A percentile compares a stretch with the other conserved stretches of the same genome.
phyloP scores from a whole-genome alignment of 2,888 invertebrate species.

The Panorpa germanica region DNA sequence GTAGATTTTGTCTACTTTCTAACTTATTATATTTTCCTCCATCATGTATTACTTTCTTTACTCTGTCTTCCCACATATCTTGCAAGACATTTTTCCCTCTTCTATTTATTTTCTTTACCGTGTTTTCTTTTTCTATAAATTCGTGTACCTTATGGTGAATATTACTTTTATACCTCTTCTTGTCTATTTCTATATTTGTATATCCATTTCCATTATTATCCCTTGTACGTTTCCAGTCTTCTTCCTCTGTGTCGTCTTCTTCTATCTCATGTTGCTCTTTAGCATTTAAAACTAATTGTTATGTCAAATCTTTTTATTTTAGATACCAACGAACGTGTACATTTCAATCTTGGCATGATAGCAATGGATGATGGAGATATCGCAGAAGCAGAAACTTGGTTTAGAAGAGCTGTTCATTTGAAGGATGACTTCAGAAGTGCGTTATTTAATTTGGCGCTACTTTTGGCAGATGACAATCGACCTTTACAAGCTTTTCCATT shows the following conservation, averaged over 20 bases:
- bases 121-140: not conserved
- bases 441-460: constrained; percentile 80
- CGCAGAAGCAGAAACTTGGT: constrained; percentile 78
- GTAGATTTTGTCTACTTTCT: too few species aligned
- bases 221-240: not conserved
- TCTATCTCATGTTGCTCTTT: too few species aligned
- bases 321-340: constrained; percentile 75
- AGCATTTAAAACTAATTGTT: not conserved
- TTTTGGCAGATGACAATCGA: constrained; percentile 72
- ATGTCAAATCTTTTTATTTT: constrained; percentile 10
- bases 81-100: too few species aligned
- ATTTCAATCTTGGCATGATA: constrained; percentile 91
- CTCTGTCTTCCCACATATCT: too few species aligned
- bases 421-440: constrained; percentile 86
- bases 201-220: not conserved
- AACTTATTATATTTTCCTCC: too few species aligned
- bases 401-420: constrained; percentile 69
- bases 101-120: too few species aligned
- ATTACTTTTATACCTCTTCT: not conserved
- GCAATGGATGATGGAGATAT: constrained; percentile 90
- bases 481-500: constrained; percentile 86
- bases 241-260: constrained; percentile 1
- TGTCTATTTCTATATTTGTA: not conserved
- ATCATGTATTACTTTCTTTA: too few species aligned
- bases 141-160: not conserved